phyloP scores from a whole-genome alignment of 2,113 vertebrate species.

The Tychaedon coryphoeus region DNA sequence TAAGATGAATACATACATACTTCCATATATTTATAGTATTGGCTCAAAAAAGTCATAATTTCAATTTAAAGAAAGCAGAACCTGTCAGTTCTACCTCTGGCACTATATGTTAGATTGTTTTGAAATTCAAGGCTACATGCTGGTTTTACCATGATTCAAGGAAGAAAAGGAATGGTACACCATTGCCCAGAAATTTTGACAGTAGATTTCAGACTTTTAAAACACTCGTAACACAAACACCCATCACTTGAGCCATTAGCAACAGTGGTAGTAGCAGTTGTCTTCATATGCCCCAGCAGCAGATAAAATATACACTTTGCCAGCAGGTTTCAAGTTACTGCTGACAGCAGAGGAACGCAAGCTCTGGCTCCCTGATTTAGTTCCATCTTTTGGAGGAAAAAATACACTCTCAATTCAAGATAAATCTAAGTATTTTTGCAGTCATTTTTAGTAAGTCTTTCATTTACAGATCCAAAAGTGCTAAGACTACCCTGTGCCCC shows the following conservation, averaged over 20 bases:
- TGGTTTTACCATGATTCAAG: neutral
- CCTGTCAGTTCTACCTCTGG: neutral
- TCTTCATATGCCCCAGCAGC: neutral
- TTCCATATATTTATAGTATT: neutral
- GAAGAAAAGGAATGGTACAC: neutral
- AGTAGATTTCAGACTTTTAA: neutral
- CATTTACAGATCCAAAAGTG: neutral
- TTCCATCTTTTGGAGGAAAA: neutral
- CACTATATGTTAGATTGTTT: neutral
- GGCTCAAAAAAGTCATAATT: neutral
- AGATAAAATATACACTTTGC: neutral
- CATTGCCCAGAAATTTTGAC: neutral
- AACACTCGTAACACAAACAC: neutral
- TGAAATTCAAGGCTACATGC: neutral
- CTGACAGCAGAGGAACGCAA: neutral
- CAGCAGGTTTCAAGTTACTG: conserved; percentile 1
- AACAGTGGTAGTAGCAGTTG: neutral
- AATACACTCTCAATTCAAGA: neutral
- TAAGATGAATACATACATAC: neutral
- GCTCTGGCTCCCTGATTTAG: neutral
- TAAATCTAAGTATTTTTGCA: neutral
- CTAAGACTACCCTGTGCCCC: neutral
- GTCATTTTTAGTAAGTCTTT: neutral
- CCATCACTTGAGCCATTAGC: neutral
- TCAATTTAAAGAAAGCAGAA: neutral